Base-by-base conservation (phyloP, 2,888 invertebrate species). In the Phania funesta region DNA sequence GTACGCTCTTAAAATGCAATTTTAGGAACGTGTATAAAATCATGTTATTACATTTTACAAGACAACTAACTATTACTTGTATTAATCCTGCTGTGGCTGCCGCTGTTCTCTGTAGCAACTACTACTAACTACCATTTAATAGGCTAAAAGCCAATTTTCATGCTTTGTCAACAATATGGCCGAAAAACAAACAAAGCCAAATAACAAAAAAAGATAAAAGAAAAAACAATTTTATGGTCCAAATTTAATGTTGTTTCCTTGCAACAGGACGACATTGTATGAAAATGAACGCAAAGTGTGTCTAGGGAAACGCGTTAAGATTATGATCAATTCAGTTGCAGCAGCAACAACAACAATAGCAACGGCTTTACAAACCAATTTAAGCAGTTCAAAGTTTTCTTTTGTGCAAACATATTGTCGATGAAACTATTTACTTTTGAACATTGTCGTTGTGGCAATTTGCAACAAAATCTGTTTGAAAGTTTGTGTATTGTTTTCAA, bases 61-160 rank as follows among this genome's bases (percentile, higher is more conserved):
- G 18, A 60, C 44, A 73, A 52, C n/a, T 32, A 52, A 52, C 41
- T 46, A 71, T 48, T 68, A 22, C 73, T 29, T 41, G 52, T 18
- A 50, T 48, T 26, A 24, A 16, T 67, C 26, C 46, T 73, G 60
- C 54, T 44, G 60, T 22, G 54, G 29, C 41, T 38, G 48, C 41
- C 52, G 65, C 52, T 44, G 35, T 35, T 38, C 35, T n/a, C 52
- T 68, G 62, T 52, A 50, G 22, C 46, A 62, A 62, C 32, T 65
- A 67, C 24, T 65, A 65, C 67, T 67, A 78, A 74, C 68, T 74
- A 58, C 46, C 77, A 82, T 74, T 82, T 78, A 82, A 82, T 82
- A 70, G 78, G 78, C 78, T 70, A 74, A 82, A 70, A 38, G 52
- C 38, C 78, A 82, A 74, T 74, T 82, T 78, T 78, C 77, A 78